Evolutionary conservation across 2,797 vertebrate genomes (phyloP).

Genomic region (Eidolon dupreanum): DNA sequence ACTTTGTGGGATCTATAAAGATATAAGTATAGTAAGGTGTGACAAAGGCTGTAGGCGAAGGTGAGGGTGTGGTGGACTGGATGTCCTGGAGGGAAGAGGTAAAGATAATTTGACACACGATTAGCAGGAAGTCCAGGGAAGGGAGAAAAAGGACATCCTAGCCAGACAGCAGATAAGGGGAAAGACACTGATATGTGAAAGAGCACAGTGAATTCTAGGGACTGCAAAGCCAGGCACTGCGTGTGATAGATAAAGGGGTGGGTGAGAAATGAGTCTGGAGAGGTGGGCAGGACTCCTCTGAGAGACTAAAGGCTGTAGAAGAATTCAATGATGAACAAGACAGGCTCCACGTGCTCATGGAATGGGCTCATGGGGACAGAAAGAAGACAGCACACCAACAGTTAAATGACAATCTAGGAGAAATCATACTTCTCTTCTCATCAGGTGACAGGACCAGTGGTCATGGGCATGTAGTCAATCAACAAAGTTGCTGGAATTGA

Average conservation of each 20-base stretch:
- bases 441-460: neutral
- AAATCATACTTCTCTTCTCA: neutral
- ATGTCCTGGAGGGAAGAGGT: neutral
- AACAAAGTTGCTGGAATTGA: neutral
- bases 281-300: neutral
- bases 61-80: neutral
- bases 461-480: neutral
- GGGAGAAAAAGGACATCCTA: neutral
- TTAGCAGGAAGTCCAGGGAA: neutral
- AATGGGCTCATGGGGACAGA: neutral
- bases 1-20: neutral
- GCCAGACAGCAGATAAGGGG: neutral
- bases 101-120: neutral
- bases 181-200: neutral
- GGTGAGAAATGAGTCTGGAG: neutral
- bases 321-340: neutral
- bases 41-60: neutral
- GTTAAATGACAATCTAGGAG: neutral
- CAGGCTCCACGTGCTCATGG: neutral
- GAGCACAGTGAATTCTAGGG: neutral
- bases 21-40: neutral
- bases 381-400: neutral
- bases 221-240: rapidly evolving
- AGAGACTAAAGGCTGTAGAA: neutral
- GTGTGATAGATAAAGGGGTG: neutral